Percentiles rank a stretch among this genome's conserved stretches.
phyloP scores from a whole-genome alignment of 2,113 vertebrate species.

The Channa argus region DNA sequence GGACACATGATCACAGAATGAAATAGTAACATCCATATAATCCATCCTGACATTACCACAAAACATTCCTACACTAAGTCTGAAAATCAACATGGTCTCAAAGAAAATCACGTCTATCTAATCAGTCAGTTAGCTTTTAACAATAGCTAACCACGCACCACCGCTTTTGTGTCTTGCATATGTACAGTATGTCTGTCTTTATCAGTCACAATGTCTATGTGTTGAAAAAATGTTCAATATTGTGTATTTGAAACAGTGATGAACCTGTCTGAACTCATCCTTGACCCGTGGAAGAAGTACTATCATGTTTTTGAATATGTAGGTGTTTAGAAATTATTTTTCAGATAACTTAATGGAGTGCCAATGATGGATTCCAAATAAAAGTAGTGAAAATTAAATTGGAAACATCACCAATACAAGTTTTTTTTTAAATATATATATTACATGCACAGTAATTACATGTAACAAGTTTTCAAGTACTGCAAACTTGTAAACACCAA shows the following conservation, averaged over 20 bases:
- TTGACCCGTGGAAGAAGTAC: conserved; percentile 59
- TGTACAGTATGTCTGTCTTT: conserved; percentile 75
- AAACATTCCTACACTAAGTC: background rate
- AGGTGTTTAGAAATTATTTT: background rate
- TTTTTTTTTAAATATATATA: background rate
- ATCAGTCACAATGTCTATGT: conserved; percentile 82
- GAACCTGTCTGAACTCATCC: conserved; percentile 81
- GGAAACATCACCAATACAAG: conserved; percentile 1
- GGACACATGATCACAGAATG: background rate
- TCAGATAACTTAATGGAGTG: background rate
- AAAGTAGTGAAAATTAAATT: background rate
- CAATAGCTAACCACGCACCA: conserved; percentile 78
- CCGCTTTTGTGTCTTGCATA: conserved; percentile 85
- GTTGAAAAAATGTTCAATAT: conserved; percentile 76
- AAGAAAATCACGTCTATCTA: background rate
- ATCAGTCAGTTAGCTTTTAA: conserved; percentile 69
- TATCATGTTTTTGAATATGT: conserved; percentile 5
- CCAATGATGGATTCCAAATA: background rate
- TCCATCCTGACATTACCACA: background rate
- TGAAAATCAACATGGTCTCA: conserved; percentile 4
- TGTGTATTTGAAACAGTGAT: conserved; percentile 85
- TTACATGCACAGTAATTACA: background rate
- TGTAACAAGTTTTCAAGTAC: conserved; percentile 26
- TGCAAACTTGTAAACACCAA: conserved; percentile 48
- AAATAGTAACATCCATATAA: background rate